Conservation (phyloP, 2,797 vertebrate species). For the Heliangelus exortis region DNA sequence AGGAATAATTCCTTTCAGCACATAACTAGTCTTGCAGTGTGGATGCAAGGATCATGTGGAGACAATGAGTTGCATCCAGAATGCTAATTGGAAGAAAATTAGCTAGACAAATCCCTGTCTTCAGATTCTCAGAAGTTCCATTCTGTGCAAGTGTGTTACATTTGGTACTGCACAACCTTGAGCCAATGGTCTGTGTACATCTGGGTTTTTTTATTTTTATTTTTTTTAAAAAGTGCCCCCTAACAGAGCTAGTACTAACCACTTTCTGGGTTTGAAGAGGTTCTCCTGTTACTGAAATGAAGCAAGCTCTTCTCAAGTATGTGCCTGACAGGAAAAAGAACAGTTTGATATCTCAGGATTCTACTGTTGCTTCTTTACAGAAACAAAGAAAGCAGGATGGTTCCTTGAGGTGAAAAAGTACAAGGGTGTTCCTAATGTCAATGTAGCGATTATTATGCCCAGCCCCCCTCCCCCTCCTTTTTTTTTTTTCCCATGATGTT, state of each 20-base stretch:
- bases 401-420: background rate
- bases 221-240: background rate
- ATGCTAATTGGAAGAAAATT: background rate
- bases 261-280: background rate
- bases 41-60: background rate
- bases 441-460: background rate
- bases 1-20: background rate
- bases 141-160: background rate
- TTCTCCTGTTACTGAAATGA: background rate
- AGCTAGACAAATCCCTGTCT: background rate
- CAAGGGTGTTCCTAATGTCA: background rate
- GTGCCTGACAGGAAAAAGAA: background rate
- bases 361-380: background rate
- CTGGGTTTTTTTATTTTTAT: background rate
- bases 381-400: background rate
- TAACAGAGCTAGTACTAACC: background rate
- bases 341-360: background rate
- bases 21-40: background rate
- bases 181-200: background rate
- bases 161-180: background rate
- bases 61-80: background rate
- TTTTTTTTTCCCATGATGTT: fast-evolving
- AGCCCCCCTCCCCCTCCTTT: fast-evolving
- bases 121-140: background rate
- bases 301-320: background rate